phyloP scores from a whole-genome alignment of 1,140 invertebrate species.

The Acromyrmex echinatior region DNA sequence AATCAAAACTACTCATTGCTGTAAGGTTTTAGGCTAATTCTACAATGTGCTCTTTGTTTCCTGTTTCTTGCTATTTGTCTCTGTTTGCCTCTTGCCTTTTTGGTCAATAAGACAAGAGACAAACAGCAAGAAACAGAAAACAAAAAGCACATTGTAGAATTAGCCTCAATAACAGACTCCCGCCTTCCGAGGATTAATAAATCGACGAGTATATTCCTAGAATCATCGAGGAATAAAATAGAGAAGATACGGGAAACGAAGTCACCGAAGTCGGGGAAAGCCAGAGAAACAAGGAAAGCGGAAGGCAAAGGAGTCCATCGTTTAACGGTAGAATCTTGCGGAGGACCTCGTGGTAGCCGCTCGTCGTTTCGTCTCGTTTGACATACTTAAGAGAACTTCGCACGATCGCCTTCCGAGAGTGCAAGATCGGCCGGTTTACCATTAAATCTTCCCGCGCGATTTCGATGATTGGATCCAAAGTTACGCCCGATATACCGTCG shows the following conservation, averaged over 20 bases:
- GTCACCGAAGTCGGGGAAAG: slow-evolving; percentile 63
- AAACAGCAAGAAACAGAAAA: too few species aligned
- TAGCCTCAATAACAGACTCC: too few species aligned
- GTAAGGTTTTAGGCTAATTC: too few species aligned
- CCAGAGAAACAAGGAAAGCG: slow-evolving; percentile 69
- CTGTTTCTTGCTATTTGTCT: too few species aligned
- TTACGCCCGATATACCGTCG: not conserved
- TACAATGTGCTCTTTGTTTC: too few species aligned
- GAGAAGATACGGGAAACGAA: slow-evolving; percentile 16
- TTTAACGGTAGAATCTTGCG: slow-evolving; percentile 77
- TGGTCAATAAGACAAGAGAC: too few species aligned
- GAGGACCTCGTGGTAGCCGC: slow-evolving; percentile 64
- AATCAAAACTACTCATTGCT: too few species aligned
- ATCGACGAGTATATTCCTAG: not conserved
- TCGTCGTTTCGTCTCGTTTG: slow-evolving; percentile 73
- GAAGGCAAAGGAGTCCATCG: slow-evolving; percentile 74
- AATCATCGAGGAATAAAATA: slow-evolving; percentile 15
- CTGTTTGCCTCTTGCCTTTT: too few species aligned
- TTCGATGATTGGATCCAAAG: slow-evolving; percentile 6
- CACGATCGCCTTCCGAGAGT: slow-evolving; percentile 71
- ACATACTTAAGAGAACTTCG: slow-evolving; percentile 75
- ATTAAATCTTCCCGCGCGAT: slow-evolving; percentile 68
- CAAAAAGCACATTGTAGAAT: too few species aligned
- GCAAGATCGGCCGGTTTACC: slow-evolving; percentile 73
- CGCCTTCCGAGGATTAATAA: not conserved